Conservation (phyloP, 2,888 invertebrate genomes). For the Tinea trinotella region DNA sequence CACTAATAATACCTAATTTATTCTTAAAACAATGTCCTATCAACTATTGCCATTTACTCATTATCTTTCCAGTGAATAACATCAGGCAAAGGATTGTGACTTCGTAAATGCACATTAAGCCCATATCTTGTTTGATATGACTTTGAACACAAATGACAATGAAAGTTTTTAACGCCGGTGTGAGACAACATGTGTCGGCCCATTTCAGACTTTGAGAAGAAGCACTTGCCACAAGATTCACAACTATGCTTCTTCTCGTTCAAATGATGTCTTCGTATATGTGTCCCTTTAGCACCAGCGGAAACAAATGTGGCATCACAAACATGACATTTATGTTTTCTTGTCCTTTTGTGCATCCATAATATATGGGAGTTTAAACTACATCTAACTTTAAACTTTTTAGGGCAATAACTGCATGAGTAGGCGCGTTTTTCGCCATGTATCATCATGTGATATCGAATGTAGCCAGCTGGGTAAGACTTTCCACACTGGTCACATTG, state of each 20-base stretch:
- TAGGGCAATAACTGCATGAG: constrained; percentile 61
- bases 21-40: too few relatives aligned
- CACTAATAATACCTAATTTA: too few relatives aligned
- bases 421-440: constrained; percentile 53
- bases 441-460: constrained; percentile 59
- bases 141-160: constrained; percentile 61
- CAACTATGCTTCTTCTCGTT: constrained; percentile 64
- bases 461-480: constrained; percentile 62
- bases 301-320: constrained; percentile 64
- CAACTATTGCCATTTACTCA: too few relatives aligned
- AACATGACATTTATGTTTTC: constrained; percentile 60
- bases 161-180: constrained; percentile 63
- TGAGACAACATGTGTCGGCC: constrained; percentile 60
- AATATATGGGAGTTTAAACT: constrained; percentile 57
- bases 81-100: constrained; percentile 33
- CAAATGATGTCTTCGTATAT: constrained; percentile 59
- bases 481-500: constrained; percentile 68
- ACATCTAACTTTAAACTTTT: constrained; percentile 62
- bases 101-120: constrained; percentile 60
- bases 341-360: constrained; percentile 62
- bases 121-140: constrained; percentile 65
- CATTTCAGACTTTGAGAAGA: constrained; percentile 60
- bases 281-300: constrained; percentile 56
- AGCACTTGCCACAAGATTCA: constrained; percentile 57
- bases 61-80: constrained; percentile 9